Base-by-base conservation (phyloP, 35 echinoderm and acorn worm species). In the Eucidaris tribuloides region DNA sequence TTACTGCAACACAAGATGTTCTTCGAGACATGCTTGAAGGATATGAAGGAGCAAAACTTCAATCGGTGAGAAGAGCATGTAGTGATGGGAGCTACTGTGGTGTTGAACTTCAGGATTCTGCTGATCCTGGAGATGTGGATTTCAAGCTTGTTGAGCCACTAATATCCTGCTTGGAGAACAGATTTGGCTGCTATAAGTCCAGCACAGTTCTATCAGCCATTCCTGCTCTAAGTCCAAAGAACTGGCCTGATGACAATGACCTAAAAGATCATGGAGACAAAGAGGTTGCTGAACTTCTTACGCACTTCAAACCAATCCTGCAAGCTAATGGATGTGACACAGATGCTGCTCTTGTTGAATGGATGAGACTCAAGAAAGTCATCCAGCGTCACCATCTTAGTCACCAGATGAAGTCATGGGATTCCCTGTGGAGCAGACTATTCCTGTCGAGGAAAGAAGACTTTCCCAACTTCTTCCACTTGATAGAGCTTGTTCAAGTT, bases 401-500 rank as follows among this genome's bases (percentile, higher is more conserved):
- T n/a, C 22, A 48, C 45, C 7, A 29, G 55, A 6, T 56, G 9
- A 4, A 41, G 14, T 14, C 41, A 77, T 49, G 58, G 23, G 56
- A 40, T 3, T 25, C 45, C 11, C 5, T 76, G 4, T 77, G 64
- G 68, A 77, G 52, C 3, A 18, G 39, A 25, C 13, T 85, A 7
- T 54, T 85, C 34, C 3, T 19, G 27, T 57, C 34, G 31, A 44
- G 36, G 18, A 45, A 25, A 2, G 2, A 27, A 2, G 4, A 17
- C 11, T 77, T 78, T 33, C 40, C 83, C 1, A 85, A 85, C 65
- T 76, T 85, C 22, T 48, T 85, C 3, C 63, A 85, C 22, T 45
- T 85, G 30, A 52, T 85, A 4, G 42, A n/a, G 3, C 29, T 85
- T 28, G 54, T 85, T 27, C 9, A 76, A 46, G 83, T 85, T 2